Conservation (phyloP, 2,797 vertebrate species). For the Hozukius guyotensis region DNA sequence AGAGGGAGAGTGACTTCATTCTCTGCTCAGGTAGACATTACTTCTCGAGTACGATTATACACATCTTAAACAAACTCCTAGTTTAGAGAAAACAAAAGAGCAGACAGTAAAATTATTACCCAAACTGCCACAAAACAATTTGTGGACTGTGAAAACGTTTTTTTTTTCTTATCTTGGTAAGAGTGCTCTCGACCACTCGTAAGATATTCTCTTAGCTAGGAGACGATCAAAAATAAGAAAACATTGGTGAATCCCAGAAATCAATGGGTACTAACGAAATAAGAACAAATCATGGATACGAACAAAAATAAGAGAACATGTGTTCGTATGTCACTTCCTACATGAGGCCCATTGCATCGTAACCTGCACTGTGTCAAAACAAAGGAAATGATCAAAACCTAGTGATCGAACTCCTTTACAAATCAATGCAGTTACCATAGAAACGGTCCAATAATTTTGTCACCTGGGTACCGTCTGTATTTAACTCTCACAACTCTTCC, state of each 20-base stretch:
- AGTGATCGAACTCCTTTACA: not conserved
- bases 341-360: not conserved
- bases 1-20: no score
- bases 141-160: no score
- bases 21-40: no score
- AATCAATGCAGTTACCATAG: not conserved
- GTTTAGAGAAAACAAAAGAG: not conserved
- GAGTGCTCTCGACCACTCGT: no score
- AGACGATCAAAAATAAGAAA: no score
- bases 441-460: not conserved
- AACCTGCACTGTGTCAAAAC: not conserved
- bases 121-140: not conserved
- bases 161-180: no score
- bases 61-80: not conserved
- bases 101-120: not conserved
- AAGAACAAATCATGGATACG: no score
- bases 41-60: not conserved
- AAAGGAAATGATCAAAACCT: not conserved
- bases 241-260: no score
- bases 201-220: no score
- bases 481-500: not conserved
- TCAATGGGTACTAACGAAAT: no score
- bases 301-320: no score
- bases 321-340: accelerated
- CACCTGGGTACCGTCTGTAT: not conserved